Evolutionary conservation across 2,113 vertebrate species (phyloP).

Genomic region (Brachirus orientalis): DNA sequence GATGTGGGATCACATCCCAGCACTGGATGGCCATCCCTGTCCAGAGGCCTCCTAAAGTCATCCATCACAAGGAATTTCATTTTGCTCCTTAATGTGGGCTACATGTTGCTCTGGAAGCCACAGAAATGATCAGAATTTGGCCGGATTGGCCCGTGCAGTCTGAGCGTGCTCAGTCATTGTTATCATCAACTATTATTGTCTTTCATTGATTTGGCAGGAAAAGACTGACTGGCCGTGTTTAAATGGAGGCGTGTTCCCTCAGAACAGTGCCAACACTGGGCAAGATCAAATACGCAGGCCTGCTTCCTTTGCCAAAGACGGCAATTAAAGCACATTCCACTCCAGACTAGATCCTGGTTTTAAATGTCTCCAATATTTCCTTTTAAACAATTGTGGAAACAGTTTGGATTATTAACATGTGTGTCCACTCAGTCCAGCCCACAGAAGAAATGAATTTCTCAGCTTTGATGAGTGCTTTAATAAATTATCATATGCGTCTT

Average conservation of each 20-base stretch:
- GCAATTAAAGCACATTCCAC: conserved; percentile 80
- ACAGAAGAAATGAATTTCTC: conserved; percentile 66
- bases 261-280: conserved; percentile 66
- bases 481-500: conserved; percentile 79
- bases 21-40: conserved; percentile 47
- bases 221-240: conserved; percentile 59
- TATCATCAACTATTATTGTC: conserved; percentile 73
- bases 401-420: conserved; percentile 83
- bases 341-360: conserved; percentile 69
- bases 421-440: conserved; percentile 68
- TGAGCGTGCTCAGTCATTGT: conserved; percentile 61
- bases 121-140: conserved; percentile 71
- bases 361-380: conserved; percentile 81
- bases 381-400: conserved; percentile 81
- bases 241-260: conserved; percentile 53
- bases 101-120: conserved; percentile 66
- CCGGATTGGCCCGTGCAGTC: conserved; percentile 26
- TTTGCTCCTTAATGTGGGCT: conserved; percentile 68
- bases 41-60: conserved; percentile 69
- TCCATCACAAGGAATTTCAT: conserved; percentile 77
- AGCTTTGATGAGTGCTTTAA: conserved; percentile 75
- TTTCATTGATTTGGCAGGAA: conserved; percentile 71
- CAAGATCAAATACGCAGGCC: conserved; percentile 74
- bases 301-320: conserved; percentile 68
- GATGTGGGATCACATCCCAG: conserved; percentile 71